A percentile compares a stretch with the other conserved stretches of the same genome.
phyloP scores from a whole-genome alignment of 2,888 invertebrate species.

The Notocelia uddmanniana region DNA sequence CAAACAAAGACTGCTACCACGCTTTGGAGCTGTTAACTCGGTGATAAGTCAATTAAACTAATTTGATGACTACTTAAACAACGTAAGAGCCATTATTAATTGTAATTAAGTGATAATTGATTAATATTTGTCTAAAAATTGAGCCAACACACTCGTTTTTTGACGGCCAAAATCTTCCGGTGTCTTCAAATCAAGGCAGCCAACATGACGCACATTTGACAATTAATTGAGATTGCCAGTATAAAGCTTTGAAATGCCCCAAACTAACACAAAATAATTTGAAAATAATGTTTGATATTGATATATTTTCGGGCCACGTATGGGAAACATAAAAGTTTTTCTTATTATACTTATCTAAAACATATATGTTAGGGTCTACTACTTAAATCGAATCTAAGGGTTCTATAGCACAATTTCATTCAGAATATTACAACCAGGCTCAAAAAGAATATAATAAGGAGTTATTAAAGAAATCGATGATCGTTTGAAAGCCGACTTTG shows the following conservation, averaged over 20 bases:
- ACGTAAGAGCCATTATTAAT: conserved; percentile 59
- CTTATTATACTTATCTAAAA: neutral
- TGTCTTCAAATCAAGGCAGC: conserved; percentile 37
- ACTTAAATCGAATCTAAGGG: neutral
- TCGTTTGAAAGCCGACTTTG: neutral
- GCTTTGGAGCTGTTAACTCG: conserved; percentile 46
- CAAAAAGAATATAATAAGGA: no score
- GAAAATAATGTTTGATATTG: no score
- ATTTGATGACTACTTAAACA: conserved; percentile 59
- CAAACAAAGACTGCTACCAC: conserved; percentile 46
- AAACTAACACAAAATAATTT: neutral
- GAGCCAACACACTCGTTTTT: conserved; percentile 74
- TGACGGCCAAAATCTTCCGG: conserved; percentile 55
- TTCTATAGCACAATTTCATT: neutral
- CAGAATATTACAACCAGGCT: no score
- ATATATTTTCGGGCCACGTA: no score
- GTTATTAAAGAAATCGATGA: neutral
- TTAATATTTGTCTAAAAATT: conserved; percentile 60
- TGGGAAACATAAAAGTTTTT: no score
- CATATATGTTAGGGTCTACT: neutral
- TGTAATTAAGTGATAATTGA: conserved; percentile 56
- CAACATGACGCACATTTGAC: conserved; percentile 41
- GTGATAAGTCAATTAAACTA: conserved; percentile 59
- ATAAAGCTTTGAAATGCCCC: neutral
- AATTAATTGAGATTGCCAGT: conserved; percentile 14